Percentiles rank a stretch among this genome's conserved stretches.
phyloP scores from a whole-genome alignment of 2,113 vertebrate genomes.

The Furnarius figulus region DNA sequence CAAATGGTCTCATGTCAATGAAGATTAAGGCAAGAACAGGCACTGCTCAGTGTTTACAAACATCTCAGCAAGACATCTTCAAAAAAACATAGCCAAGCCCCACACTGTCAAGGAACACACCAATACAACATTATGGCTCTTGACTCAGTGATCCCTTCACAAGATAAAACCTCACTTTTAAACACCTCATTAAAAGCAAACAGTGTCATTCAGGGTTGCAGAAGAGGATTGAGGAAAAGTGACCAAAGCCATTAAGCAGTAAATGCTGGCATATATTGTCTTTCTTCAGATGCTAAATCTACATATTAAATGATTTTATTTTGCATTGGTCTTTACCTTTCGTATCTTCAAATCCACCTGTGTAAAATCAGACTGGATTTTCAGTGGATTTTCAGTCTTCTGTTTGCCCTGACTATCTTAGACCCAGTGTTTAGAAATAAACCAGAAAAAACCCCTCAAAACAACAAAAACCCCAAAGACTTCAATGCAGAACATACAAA shows the following conservation, averaged over 20 bases:
- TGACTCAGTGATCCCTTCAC: neutral
- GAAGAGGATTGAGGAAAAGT: neutral
- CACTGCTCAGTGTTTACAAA: slow-evolving; percentile 1
- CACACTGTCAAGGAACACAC: neutral
- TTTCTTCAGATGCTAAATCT: neutral
- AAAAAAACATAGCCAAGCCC: neutral
- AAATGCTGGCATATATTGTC: neutral
- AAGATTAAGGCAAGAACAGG: neutral
- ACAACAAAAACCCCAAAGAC: neutral
- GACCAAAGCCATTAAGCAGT: neutral
- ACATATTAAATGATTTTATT: neutral
- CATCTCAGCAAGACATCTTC: neutral
- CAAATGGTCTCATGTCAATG: slow-evolving; percentile 22
- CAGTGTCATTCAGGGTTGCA: neutral
- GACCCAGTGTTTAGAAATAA: neutral
- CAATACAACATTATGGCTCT: neutral
- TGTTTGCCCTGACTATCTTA: neutral
- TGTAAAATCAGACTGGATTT: neutral
- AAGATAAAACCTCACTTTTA: neutral
- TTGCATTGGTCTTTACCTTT: neutral
- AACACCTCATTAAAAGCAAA: neutral
- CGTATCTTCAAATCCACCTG: neutral
- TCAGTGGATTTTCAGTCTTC: neutral
- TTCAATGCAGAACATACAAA: neutral
- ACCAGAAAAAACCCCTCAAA: neutral